phyloP scores from a whole-genome alignment of 2,113 vertebrate species.

The Callorhinus ursinus region DNA sequence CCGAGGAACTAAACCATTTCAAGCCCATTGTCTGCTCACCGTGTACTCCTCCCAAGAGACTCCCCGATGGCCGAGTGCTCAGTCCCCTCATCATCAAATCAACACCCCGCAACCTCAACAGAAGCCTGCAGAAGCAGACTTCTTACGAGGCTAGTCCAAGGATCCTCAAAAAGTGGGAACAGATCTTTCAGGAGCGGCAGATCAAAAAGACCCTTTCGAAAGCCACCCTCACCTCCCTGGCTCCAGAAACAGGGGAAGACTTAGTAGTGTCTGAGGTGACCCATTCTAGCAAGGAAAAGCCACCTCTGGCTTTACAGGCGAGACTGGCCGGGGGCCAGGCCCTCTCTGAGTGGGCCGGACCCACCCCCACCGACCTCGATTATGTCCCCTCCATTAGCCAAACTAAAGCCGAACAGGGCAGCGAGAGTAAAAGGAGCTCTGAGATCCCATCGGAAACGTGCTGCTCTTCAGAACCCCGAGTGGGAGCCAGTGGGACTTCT shows the following conservation, averaged over 20 bases:
- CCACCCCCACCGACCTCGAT: constrained; percentile 69
- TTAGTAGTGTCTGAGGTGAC: background rate
- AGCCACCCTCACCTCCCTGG: constrained; percentile 90
- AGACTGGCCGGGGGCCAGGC: constrained; percentile 59
- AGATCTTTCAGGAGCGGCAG: constrained; percentile 95
- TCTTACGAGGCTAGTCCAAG: constrained; percentile 94
- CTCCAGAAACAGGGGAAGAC: constrained; percentile 81
- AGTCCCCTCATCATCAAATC: constrained; percentile 96
- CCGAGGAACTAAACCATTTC: constrained; percentile 98
- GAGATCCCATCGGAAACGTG: constrained; percentile 53
- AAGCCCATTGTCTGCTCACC: constrained; percentile 98
- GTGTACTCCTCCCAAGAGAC: constrained; percentile 95
- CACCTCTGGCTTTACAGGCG: constrained; percentile 27
- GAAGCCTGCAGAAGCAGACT: constrained; percentile 92
- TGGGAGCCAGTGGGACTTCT: background rate
- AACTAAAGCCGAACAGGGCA: constrained; percentile 54
- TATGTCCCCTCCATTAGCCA: constrained; percentile 77
- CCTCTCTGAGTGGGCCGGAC: background rate
- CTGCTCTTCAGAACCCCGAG: background rate
- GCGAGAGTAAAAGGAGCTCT: constrained; percentile 27
- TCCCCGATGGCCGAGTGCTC: constrained; percentile 92
- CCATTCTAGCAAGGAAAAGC: constrained; percentile 74
- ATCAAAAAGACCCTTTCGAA: constrained; percentile 91
- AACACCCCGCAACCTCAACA: constrained; percentile 94
- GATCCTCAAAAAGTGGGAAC: constrained; percentile 96